Base-by-base conservation (phyloP, 2,797 vertebrate genomes). In the Balearica regulorum region DNA sequence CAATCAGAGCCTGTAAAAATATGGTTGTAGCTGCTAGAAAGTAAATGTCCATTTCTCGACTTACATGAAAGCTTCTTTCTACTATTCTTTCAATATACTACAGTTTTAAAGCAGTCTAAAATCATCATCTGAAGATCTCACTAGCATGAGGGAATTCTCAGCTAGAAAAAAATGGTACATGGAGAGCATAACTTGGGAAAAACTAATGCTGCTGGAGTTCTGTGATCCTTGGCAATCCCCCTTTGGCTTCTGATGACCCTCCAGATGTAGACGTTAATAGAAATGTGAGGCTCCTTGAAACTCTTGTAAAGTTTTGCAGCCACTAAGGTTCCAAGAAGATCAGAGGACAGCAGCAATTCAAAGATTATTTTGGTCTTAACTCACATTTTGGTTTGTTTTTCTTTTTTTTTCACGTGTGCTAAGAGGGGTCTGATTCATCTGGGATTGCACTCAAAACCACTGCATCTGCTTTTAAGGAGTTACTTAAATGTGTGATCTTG, bases 241-340 rank as follows among this genome's bases (percentile, higher is more conserved):
- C 33, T 76, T 79, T 80, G 60, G 44, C 70, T 92, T 75, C 70
- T 82, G 25, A 65, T 83, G 55, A 31, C 49, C 49, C 37, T 87
- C 35, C 4, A 0, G 1, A 28, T 79, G 28, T 87, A 76, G 51
- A 51, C 0, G 0, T 82, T 84, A 87, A 55, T 8, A 84, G 53
- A 68, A 68, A 68, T 33, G 26, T 68, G 26, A 93, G 55, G 41
- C n/a, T 77, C 16, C 62, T 91, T 94, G 43, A 88, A 90, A 72
- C 24, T n/a, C 29, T 33, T 21, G 4, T 75, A 44, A 94, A 81
- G 24, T 83, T 77, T 91, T 88, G 25, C 35, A 53, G 31, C 37
- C 57, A 60, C 26, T 73, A 17, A 37, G 28, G 16, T 81, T 86
- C 43, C 54, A 49, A 76, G 72, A 77, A 88, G 69, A 71, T 78